Base-by-base conservation (phyloP, 2,113 vertebrate species). In the Xiphophorus maculatus region DNA sequence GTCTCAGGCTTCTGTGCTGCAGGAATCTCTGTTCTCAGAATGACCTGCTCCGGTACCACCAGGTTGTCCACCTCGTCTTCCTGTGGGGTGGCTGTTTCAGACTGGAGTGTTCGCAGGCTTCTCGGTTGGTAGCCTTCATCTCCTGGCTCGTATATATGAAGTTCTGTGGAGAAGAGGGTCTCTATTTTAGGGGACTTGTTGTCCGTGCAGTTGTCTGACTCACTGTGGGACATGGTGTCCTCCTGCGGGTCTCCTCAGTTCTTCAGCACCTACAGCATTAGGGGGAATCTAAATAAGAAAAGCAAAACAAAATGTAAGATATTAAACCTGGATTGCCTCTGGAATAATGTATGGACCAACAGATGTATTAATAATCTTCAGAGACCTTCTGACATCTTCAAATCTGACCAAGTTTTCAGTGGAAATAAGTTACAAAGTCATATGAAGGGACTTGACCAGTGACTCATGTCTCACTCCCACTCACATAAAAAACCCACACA, bases 1-100 rank as follows among this genome's bases (percentile, higher is more conserved):
- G 93, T 96, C 14, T 97, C 96, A 73, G 94, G 67, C 86, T 96
- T 97, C 15, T 89, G 91, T 0, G 96, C 95, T 0, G 87, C 96
- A 0, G 95, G 88, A 80, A 96, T 97, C 19, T 95, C 80, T 0
- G 96, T 98, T 94, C 97, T 99, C 61, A 99, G 33, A 54, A 98
- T 0, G 15, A 97, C 72, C 5, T 75, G 44, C 2, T 74, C 82
- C 1, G 17, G 89, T 0, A 87, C 78, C 27, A 15, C 60, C 8
- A 84, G 83, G 0, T 77, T 35, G 0, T 75, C 68, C 4, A 73
- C 75, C 14, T 0, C 35, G 5, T 89, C 17, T 29, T 80, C 0
- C 35, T 82, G 66, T 0, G 66, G 51, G 0, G 29, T 1, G 0
- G 79, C 9, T 0, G 71, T 44, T 69, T 87, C 78, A 11, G 25